These are phyloP conservation scores for Cydia amplana DNA, from an alignment of 1,140 invertebrate genomes.

Conservation along the genomic window DNA sequence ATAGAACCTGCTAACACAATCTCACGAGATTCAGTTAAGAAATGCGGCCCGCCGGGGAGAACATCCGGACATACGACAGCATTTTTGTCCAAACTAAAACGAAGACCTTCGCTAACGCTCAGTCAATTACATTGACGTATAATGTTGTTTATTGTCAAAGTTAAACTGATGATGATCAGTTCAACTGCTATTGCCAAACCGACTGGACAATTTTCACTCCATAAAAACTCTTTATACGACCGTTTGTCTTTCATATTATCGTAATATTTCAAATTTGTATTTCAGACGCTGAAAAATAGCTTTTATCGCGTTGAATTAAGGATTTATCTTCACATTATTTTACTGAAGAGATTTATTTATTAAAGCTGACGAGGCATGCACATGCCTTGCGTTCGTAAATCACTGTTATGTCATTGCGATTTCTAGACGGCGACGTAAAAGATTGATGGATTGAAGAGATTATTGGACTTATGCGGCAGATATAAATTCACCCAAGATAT, in stretches of 20 bases:
- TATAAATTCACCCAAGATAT: neutral
- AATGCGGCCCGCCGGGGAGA: too few relatives aligned
- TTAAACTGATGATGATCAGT: neutral
- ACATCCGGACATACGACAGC: too few relatives aligned
- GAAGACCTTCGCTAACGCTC: too few relatives aligned
- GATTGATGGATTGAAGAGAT: neutral
- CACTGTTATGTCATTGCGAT: slow-evolving; percentile 7
- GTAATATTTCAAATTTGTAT: neutral
- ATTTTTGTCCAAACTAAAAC: too few relatives aligned
- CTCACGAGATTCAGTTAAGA: too few relatives aligned
- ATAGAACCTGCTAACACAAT: too few relatives aligned
- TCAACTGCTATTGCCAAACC: neutral
- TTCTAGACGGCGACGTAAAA: neutral
- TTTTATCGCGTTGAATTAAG: neutral
- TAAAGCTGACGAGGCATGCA: neutral
- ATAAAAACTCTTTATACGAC: neutral
- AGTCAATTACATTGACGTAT: too few relatives aligned
- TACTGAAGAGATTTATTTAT: neutral
- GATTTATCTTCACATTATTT: neutral
- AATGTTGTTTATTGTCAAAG: too few relatives aligned
- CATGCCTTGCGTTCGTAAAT: slow-evolving; percentile 1
- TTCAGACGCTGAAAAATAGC: neutral
- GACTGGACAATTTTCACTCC: slow-evolving; percentile 1
- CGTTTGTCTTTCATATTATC: neutral
- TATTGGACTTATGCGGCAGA: neutral